A percentile compares a stretch with the other conserved stretches of the same genome.
Evolutionary conservation across 2,888 invertebrate species (phyloP).

Genomic region (Nephrotoma guestfalica): DNA sequence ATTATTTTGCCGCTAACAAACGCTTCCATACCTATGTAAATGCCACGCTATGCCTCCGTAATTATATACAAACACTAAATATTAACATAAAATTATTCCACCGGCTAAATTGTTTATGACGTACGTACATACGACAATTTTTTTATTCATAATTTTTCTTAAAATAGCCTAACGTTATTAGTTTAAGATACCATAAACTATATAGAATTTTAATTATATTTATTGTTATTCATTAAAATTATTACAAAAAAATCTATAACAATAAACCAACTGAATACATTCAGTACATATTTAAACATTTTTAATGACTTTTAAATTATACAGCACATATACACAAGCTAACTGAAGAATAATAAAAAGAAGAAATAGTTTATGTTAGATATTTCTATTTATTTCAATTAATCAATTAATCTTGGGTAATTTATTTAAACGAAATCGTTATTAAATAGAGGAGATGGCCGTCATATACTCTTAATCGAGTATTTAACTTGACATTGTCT

Average conservation of each 20-base stretch:
- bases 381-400: neutral
- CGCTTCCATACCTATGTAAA: no score
- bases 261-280: neutral
- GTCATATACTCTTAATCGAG: neutral
- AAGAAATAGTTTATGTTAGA: neutral
- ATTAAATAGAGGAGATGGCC: neutral
- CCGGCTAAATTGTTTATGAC: neutral
- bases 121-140: neutral
- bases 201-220: neutral
- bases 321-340: neutral
- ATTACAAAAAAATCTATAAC: neutral
- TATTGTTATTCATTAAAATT: neutral
- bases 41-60: no score
- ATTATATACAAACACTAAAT: no score
- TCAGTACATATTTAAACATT: neutral
- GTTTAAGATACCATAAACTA: neutral
- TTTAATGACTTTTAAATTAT: neutral
- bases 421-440: neutral
- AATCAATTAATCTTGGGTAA: neutral
- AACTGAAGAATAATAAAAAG: neutral
- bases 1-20: no score
- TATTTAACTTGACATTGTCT: neutral
- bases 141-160: neutral
- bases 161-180: neutral
- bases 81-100: neutral